Evolutionary conservation across 2,888 invertebrate species (phyloP).

Genomic region (Ethmia dodecea): DNA sequence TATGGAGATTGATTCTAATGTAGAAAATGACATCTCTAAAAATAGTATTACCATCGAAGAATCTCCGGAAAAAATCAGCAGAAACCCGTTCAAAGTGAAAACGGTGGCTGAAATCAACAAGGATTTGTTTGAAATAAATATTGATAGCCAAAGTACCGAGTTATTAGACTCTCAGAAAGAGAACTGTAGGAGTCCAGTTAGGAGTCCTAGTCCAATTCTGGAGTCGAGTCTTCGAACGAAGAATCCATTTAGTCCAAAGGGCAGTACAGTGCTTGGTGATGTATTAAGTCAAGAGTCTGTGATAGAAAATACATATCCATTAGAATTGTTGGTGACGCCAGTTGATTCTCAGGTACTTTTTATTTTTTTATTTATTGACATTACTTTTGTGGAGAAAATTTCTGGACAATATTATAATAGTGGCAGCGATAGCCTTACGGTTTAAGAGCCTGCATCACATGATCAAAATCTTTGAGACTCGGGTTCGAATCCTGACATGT

Average conservation of each 20-base stretch:
- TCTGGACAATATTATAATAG: too few species aligned
- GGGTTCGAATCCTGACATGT: too few species aligned
- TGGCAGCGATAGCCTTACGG: too few species aligned
- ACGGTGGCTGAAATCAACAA: constrained; percentile 15
- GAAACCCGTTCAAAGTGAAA: constrained; percentile 34
- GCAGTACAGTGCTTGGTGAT: constrained; percentile 21
- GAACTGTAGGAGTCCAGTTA: constrained; percentile 37
- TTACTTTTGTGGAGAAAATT: too few species aligned
- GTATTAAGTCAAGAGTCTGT: constrained; percentile 44
- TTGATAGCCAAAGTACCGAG: constrained; percentile 27
- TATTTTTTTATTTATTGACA: too few species aligned
- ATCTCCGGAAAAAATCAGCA: constrained; percentile 36
- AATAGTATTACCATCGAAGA: constrained; percentile 32
- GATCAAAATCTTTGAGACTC: too few species aligned
- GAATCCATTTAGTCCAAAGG: constrained; percentile 33
- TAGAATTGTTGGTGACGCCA: constrained; percentile 48
- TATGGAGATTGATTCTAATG: constrained; percentile 17
- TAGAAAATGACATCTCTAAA: constrained; percentile 21
- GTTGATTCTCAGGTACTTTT: constrained; percentile 52
- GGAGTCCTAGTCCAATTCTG: constrained; percentile 53
- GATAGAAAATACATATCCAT: constrained; percentile 59
- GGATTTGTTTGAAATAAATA: constrained; percentile 7
- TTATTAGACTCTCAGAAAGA: constrained; percentile 51
- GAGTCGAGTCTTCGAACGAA: constrained; percentile 34
- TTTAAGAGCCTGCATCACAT: too few species aligned